Evolutionary conservation across 2,888 invertebrate species (phyloP), one percentile per base, ranked within the genome.

Genomic region (Caenorhabditis sp.): DNA sequence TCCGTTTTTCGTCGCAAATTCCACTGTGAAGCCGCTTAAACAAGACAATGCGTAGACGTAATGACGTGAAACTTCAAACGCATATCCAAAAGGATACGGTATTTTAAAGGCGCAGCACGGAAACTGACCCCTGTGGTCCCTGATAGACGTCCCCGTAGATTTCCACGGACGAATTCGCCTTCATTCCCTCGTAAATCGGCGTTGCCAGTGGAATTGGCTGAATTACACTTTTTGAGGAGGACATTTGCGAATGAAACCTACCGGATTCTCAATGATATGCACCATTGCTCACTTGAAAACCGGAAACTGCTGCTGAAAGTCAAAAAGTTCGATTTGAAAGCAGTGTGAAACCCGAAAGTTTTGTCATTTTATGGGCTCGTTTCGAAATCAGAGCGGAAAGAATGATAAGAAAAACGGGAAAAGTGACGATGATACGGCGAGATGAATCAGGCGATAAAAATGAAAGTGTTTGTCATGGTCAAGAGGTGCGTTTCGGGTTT

Each of bases 261-360:
- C 63, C 37, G 72, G 72, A 63, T 72, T 72, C 27, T 72, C 72
- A 72, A 72, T 63, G 8, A 72, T 35, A 32, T 72, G 72, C 50
- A 72, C 72, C 72, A 72, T 72, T 58, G 50, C 63, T 9, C 5
- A 35, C 17, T 45, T 30, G 15, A 4, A 32, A 63, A 35, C 52
- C 43, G 9, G 37, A 65, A 65, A 55, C 41, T 50, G 13, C 15
- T 41, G 13, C 8, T 41, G 24, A 41, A 63, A 63, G 24, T n/a
- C 17, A 50, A 48, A 63, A 32, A 32, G 7, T 30, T 43, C 9
- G 2, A 9, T 35, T 35, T 35, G 5, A 9, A 30, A 30, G 9
- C 30, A 30, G n/a, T n/a, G 30, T 22, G 27, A 41, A 52, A 43
- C 15, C 13, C 7, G 59, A 48, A 37, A 39, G 20, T 50, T 61